Evolutionary conservation across 2,888 invertebrate species (phyloP), one percentile per base, ranked within the genome.

Genomic region (Horisme vitalbata): DNA sequence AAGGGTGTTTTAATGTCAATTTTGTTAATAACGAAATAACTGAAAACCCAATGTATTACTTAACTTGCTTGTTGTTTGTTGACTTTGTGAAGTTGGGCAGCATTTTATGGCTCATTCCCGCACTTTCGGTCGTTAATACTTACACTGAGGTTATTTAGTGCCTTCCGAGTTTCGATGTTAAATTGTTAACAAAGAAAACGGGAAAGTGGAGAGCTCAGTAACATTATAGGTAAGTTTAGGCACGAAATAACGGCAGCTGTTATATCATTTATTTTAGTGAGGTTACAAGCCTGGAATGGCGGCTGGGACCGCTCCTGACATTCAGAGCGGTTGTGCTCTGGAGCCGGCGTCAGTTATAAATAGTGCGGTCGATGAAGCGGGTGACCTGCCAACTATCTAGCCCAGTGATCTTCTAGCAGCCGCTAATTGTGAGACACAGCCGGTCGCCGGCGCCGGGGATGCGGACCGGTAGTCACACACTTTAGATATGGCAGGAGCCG

Each of bases 301-400:
- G 5, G 10, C 7, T 14, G 9, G 38, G 27, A 21, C 32, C 45
- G 45, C 45, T 37, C 32, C 13, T 45, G 45, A 45, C 45, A 45
- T 45, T 45, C 45, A 21, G 3, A 7, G 23, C 8, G 2, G 1
- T 1, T 4, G 10, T 12, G 33, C 14, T 31, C 20, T 31, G 36
- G 35, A 30, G 27, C 20, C 20, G 26, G 13, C 2, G 28, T 9
- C 3, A 7, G 37, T 6, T 48, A 49, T 44, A 13, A 23, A 44
- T 44, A 49, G n/a, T 11, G 33, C 58, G 57, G 63, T 51, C 50
- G 58, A 50, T 57, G 58, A 61, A 66, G 37, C 23, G 65, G 24
- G 61, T 72, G 83, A 75, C 83, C 82, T 86, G 87, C 87, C 87
- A 86, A 86, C 68, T 70, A 83, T 83, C 71, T 74, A 80, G 57